Base-by-base conservation (phyloP, 2,888 invertebrate species). In the Volucella inflata region DNA sequence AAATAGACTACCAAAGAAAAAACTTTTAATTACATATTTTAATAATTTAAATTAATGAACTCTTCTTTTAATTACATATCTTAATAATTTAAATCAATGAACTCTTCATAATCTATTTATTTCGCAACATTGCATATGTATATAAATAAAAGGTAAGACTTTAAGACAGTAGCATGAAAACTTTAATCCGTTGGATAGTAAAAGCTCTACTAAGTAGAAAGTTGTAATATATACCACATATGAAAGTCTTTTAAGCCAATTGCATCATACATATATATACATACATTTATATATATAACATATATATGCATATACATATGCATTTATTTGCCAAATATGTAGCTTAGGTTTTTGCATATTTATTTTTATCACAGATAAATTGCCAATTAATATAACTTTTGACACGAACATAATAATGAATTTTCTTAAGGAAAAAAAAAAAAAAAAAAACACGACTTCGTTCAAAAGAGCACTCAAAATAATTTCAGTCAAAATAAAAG, bases 311-410 rank as follows among this genome's bases (percentile, higher is more conserved):
- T 8, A 57, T 14, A 12, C 14, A n/a, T 16, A 38, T 12, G 14
- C 62, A 44, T 51, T 62, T 74, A 42, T 46, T 68, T 70, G 51
- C 62, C 51, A 55, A 80, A 53, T 80, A 55, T 71, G 16, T 30
- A 30, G 30, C 3, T 72, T 16, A 50, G 60, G 11, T 48, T 42
- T 65, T 59, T 50, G 48, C 64, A 65, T 44, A 44, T 62, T 64
- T 36, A 59, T 55, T 67, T 67, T 59, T 85, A 80, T 80, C 81
- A 85, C 81, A 85, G 81, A 85, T 68, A 68, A 79, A 79, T 80
- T 80, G 62, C 68, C 81, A 81, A 85, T 76, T 67, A 38, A 57
- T 67, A 62, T 40, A 65, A 67, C 55, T 16, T 12, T 59, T 74
- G 55, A 80, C 83, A 80, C 14, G 21, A 55, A 59, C 36, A 40